Evolutionary conservation across 53 echinoderm and acorn worm genomes (phyloP), one percentile per base, ranked within the genome.

Genomic region (Stichopus horrens): DNA sequence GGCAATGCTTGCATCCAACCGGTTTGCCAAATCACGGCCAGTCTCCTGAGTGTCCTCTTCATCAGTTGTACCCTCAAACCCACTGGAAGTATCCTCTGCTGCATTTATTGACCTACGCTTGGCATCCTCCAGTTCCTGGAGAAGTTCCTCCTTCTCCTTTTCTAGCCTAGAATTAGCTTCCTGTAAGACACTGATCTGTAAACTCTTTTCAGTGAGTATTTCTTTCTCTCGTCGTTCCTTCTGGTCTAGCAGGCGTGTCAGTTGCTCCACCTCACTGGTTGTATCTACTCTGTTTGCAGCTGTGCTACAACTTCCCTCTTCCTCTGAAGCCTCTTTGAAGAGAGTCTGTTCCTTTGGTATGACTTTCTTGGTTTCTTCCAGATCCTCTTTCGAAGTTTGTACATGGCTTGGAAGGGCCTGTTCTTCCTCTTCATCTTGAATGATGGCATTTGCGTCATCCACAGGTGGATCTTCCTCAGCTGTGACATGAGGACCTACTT

Each of bases 201-300:
- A 92, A 37, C 91, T 96, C 84, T 99, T 99, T 86, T 99, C 99
- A 1, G 99, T 96, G 9, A 96, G 86, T 23, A 99, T 99, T 82
- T 99, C 99, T 58, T 96, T 94, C 57, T 99, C 99, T 1, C 90
- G 94, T 75, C 96, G 93, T 66, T 99, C 99, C 78, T 94, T 99
- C 67, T 92, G 93, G 52, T 90, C 86, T 19, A 99, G 90, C 57
- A 93, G 89, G 57, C 94, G 89, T 73, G 88, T 92, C 19, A 96
- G 85, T 53, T 93, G 89, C 14, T 89, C 66, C 13, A 94, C 86
- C 55, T 99, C 96, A 22, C 4, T 23, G 52, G 14, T 37, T 65
- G 68, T 37, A 58, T 65, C 58, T 5, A 9, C 63, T 14, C 7
- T 13, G 71, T 57, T 68, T 57, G 67, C 79, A 71, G 65, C 88